Base-by-base conservation (phyloP, 2,113 vertebrate genomes). In the Uria lomvia region DNA sequence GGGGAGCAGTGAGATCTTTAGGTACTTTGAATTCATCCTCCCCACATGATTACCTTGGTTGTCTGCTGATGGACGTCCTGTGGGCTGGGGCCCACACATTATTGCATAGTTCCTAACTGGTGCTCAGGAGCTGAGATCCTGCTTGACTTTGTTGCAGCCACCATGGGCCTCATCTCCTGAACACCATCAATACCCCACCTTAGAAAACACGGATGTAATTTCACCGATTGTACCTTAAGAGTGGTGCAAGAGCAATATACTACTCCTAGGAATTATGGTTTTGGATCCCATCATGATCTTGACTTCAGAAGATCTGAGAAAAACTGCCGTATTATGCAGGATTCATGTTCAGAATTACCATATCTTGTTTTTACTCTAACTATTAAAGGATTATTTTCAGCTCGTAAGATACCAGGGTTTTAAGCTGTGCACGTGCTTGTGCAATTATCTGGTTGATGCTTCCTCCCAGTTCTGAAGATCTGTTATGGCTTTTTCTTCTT, bases 301-400 rank as follows among this genome's bases (percentile, higher is more conserved):
- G 74, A 53, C 6, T 66, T 62, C 29, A 74, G 47, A 93, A 84
- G 60, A 82, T 68, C 81, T 79, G 32, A 86, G 47, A 27, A 77
- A 66, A 90, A 73, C 38, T 36, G 15, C 19, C n/a, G 50, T 49
- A 65, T 73, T 79, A 43, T 43, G n/a, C 6, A 3, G 32, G 26
- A 60, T 6, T 5, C 0, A 0, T 74, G 24, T 73, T 55, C 52
- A 63, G 55, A 78, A 92, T 77, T 52, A 60, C 32, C 36, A 6
- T 56, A 47, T 40, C 45, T 50, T 85, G 14, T 9, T 95, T 90
- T 83, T 76, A 52, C 38, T 74, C 23, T 36, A 81, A 40, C 27
- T 62, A 32, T 63, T 83, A 86, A 77, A 79, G n/a, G 34, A 65
- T 56, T 86, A 27, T 68, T 92, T 93, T 78, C 52, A 67, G 11